phyloP scores from a whole-genome alignment of 2,113 vertebrate genomes.

The Megaceryle maxima region DNA sequence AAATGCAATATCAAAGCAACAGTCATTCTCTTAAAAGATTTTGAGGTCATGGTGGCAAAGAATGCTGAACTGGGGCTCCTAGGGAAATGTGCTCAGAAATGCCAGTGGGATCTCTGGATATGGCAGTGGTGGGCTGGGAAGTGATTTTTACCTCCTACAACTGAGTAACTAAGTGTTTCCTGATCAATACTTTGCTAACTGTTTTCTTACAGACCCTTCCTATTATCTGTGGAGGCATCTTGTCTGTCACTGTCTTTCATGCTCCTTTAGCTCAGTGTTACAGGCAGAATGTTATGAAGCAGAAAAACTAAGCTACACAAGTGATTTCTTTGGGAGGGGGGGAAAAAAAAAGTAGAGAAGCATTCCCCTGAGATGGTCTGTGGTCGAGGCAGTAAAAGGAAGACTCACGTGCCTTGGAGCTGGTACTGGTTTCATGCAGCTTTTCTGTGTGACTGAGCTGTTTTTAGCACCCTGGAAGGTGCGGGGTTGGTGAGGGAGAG shows the following conservation, averaged over 20 bases:
- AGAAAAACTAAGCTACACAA: background rate
- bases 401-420: background rate
- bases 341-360: background rate
- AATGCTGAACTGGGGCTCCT: background rate
- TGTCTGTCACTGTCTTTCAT: background rate
- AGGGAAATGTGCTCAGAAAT: background rate
- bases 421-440: background rate
- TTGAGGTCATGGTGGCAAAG: background rate
- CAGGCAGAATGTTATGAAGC: background rate
- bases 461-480: background rate
- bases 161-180: background rate
- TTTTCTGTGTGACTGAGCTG: rapidly evolving
- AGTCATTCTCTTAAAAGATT: background rate
- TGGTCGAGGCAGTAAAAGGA: background rate
- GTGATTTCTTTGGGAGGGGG: background rate
- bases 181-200: background rate
- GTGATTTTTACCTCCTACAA: background rate
- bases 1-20: background rate
- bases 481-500: background rate
- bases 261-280: background rate
- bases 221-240: background rate
- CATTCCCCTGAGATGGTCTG: background rate
- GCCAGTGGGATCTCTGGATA: background rate
- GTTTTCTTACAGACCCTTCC: background rate
- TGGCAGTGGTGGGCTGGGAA: background rate